These are phyloP conservation scores for Thalassarche chlororhynchos DNA, from an alignment of 2,113 vertebrate genomes.

Conservation along the genomic window DNA sequence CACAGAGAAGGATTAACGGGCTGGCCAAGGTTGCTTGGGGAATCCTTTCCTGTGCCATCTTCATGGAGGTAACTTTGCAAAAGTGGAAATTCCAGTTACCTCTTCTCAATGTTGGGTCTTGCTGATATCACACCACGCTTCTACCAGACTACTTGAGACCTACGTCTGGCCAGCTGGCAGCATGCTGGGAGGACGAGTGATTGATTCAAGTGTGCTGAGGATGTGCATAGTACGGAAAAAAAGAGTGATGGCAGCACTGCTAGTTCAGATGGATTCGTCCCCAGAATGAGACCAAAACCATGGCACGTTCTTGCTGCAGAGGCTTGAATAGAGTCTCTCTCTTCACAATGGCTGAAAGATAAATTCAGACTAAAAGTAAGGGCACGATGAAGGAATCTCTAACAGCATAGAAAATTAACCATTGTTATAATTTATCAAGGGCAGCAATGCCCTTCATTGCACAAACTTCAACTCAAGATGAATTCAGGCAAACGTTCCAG, in stretches of 20 bases:
- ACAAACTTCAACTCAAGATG: neutral
- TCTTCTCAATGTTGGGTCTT: neutral
- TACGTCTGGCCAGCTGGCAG: neutral
- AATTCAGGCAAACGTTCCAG: neutral
- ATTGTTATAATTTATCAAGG: neutral
- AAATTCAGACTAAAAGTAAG: slow-evolving; percentile 2
- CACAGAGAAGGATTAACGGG: neutral
- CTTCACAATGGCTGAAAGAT: neutral
- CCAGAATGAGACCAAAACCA: neutral
- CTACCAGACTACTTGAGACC: neutral
- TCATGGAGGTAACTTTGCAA: neutral
- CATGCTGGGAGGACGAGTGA: neutral
- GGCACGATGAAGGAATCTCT: neutral
- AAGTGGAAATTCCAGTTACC: neutral
- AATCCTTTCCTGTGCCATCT: neutral
- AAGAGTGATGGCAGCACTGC: neutral
- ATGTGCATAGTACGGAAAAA: neutral
- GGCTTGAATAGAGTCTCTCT: neutral
- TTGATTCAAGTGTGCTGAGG: neutral
- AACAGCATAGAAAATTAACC: neutral
- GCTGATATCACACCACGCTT: neutral
- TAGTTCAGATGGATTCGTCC: neutral
- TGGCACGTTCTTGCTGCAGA: neutral
- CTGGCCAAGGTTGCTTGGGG: neutral
- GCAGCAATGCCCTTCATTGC: neutral